Percentiles rank a stretch among this genome's conserved stretches.
Evolutionary conservation across 2,113 vertebrate species (phyloP).

Genomic region (Todiramphus chloris): DNA sequence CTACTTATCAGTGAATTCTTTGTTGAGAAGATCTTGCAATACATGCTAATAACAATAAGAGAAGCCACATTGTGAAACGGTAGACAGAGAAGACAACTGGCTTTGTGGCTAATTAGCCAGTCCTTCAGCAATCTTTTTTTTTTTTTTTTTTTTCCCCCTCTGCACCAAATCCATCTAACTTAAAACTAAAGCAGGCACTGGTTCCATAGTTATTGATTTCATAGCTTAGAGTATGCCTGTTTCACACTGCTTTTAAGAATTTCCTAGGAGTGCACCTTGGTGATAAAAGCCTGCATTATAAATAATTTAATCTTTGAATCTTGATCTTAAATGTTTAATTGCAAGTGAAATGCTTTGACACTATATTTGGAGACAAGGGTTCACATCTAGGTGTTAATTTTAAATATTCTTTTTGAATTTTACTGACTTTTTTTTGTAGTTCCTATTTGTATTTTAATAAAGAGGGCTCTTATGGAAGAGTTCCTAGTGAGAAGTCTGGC

Average conservation of each 20-base stretch:
- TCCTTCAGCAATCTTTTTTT: background rate
- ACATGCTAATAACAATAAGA: accelerated
- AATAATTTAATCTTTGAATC: background rate
- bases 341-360: background rate
- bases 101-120: background rate
- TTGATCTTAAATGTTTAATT: background rate
- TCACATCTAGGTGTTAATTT: background rate
- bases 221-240: background rate
- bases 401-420: background rate
- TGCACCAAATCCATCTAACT: background rate
- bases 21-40: background rate
- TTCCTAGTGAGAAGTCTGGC: background rate
- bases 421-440: background rate
- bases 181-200: background rate
- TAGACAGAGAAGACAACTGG: background rate
- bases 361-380: background rate
- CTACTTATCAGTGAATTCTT: background rate
- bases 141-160: background rate
- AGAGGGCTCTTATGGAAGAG: background rate
- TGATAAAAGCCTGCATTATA: background rate
- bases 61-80: background rate
- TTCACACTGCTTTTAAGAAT: background rate
- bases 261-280: background rate
- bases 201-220: background rate
- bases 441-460: background rate